A percentile compares a stretch with the other conserved stretches of the same genome.
phyloP scores from a whole-genome alignment of 1,140 invertebrate species.

The Chrysomallon squamiferum region DNA sequence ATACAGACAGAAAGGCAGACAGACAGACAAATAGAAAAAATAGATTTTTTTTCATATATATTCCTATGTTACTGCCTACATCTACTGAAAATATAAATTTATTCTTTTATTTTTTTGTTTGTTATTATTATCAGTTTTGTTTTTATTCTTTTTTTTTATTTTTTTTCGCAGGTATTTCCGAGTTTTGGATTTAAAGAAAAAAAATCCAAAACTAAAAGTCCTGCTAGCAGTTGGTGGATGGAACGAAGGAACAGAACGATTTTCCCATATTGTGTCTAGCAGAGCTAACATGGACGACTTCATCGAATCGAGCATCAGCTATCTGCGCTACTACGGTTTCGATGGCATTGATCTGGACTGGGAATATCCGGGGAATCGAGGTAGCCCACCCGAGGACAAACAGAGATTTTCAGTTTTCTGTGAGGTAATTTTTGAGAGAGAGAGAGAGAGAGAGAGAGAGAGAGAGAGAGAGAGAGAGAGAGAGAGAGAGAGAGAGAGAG shows the following conservation, averaged over 20 bases:
- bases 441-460: no score
- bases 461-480: no score
- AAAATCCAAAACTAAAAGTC: constrained; percentile 91
- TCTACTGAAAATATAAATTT: no score
- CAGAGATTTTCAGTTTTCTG: constrained; percentile 84
- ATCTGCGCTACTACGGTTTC: constrained; percentile 4
- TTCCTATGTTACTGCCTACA: no score
- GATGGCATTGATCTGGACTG: constrained; percentile 83
- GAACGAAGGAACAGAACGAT: constrained; percentile 88
- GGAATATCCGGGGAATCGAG: constrained; percentile 84
- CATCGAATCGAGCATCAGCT: neutral
- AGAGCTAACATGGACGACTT: constrained; percentile 19
- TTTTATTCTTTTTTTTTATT: no score
- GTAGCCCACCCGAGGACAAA: constrained; percentile 86
- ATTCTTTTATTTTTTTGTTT: no score
- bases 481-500: no score
- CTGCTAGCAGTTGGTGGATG: constrained; percentile 93
- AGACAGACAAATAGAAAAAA: no score
- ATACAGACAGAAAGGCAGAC: no score
- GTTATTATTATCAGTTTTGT: no score
- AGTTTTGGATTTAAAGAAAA: constrained; percentile 89
- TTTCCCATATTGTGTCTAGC: constrained; percentile 39
- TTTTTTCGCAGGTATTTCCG: constrained; percentile 73
- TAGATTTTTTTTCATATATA: no score
- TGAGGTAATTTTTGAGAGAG: neutral